Percentiles rank a stretch among this genome's conserved stretches.
These are phyloP conservation scores for Odontomachus brunneus DNA, from an alignment of 1,140 invertebrate species.

Conservation along the genomic window DNA sequence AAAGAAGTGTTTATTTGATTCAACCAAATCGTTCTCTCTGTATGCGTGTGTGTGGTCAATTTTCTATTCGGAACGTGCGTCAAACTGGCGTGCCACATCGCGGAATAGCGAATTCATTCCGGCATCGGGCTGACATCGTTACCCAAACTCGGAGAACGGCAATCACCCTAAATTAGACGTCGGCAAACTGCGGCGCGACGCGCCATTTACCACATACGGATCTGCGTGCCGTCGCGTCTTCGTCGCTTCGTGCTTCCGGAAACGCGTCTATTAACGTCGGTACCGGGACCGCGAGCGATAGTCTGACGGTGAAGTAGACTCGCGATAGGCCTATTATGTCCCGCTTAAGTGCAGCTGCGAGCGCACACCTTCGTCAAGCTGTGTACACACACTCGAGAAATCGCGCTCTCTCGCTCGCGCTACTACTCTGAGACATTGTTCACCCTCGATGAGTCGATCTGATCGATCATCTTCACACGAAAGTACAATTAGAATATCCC, in stretches of 20 bases:
- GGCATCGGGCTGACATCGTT: slow-evolving; percentile 9
- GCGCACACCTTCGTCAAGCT: slow-evolving; percentile 17
- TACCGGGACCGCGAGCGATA: slow-evolving; percentile 21
- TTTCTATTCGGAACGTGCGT: too few species aligned
- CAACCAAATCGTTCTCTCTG: too few species aligned
- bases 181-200: neutral
- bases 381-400: slow-evolving; percentile 5
- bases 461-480: slow-evolving; percentile 7
- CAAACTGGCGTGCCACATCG: neutral
- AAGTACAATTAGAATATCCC: slow-evolving; percentile 4
- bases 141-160: slow-evolving; percentile 16
- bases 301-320: slow-evolving; percentile 6
- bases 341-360: slow-evolving; percentile 44
- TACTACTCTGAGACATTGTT: neutral
- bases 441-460: slow-evolving; percentile 19
- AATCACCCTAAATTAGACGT: slow-evolving; percentile 37
- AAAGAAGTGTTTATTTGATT: too few species aligned
- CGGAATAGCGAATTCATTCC: neutral
- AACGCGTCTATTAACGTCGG: slow-evolving; percentile 66
- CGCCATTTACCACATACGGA: slow-evolving; percentile 21
- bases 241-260: slow-evolving; percentile 40
- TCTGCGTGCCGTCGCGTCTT: slow-evolving; percentile 2
- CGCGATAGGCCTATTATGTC: slow-evolving; percentile 63
- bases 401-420: neutral
- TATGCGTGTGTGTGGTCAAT: too few species aligned